Base-by-base conservation (phyloP, 2,797 vertebrate species). In the Ctenochaetus hawaiiensis region DNA sequence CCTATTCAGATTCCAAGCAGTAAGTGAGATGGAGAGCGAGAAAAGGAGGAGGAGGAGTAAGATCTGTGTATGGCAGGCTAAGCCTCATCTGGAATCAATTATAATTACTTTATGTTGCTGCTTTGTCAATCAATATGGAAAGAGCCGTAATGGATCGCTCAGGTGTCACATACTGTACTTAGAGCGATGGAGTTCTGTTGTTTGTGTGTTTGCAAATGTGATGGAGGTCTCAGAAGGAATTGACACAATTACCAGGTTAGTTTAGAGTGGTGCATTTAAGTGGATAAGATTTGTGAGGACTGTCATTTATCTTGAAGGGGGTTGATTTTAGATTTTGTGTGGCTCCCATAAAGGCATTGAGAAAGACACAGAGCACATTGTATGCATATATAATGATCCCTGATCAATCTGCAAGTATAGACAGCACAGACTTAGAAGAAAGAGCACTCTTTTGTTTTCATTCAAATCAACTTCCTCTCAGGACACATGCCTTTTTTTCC, bases 81-180 rank as follows among this genome's bases (percentile, higher is more conserved):
- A 90, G 86, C 77, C 90, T 92, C 89, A 90, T 94, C 92, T 91
- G 91, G 94, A 95, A 95, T 95, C 92, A 93, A 95, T 96, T 94
- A 93, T 95, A 95, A 95, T 94, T 93, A 93, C 93, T 94, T 95
- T 95, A 94, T 90, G 94, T 91, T 91, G 85, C 92, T 91, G 81
- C 92, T 94, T 93, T 94, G 91, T 94, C 93, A 92, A 93, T 96
- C 95, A 94, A 94, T 94, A 95, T 73, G 83, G 77, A 81, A 84
- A 70, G 87, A 87, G 91, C 77, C 26, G 84, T 91, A 90, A 94
- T 93, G 90, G 90, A 92, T 93, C 74, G 86, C 89, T 87, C 87
- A 91, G 89, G 77, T 89, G 84, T 88, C 87, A 81, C 81, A 78
- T 75, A 82, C 85, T 86, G 86, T 91, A 86, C 92, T 90, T 73